Base-by-base conservation (phyloP, 2,113 vertebrate species). In the Aptenodytes forsteri region DNA sequence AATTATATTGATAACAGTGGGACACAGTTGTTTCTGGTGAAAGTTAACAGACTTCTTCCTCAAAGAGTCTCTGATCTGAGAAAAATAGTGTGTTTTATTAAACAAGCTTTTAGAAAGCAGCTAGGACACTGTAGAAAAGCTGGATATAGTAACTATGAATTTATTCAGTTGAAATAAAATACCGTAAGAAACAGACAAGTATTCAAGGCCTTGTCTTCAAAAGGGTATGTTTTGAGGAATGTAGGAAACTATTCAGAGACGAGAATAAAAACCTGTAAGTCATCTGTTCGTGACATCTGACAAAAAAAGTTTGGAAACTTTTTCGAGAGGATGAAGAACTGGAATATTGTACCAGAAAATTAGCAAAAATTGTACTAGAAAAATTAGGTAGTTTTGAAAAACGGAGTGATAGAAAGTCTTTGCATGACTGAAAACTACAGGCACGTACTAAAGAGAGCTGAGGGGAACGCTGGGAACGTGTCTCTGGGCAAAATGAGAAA, bases 381-480 rank as follows among this genome's bases (percentile, higher is more conserved):
- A 67, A 84, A 78, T 49, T 10, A 58, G 19, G 21, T 70, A 19
- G 23, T 49, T 76, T 38, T 88, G 30, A 72, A 50, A 83, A 93
- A 44, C 0, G 0, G 7, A n/a, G 21, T 50, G 36, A n/a, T 46
- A 71, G 38, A n/a, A 82, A 47, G 36, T 26, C 29, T 75, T 75
- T 18, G 7, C 7, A 15, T 66, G 72, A 36, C 46, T 40, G 29
- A 46, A 80, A 80, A 47, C 36, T 13, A 50, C 16, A 66, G 52
- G 15, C 47, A 32, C 0, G 4, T 25, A 11, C 25, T 50, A 6
- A 59, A 38, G 52, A 58, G 52, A 54, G 40, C 20, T 64, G 64
- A 47, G 17, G 27, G 11, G 6, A 67, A 20, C 44, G 67, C 36
- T 84, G 32, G 3, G 4, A 77, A n/a, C 0, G 0, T 44, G 38